Evolutionary conservation across 2,888 invertebrate genomes (phyloP).

Genomic region (Drosophila tanythrix): DNA sequence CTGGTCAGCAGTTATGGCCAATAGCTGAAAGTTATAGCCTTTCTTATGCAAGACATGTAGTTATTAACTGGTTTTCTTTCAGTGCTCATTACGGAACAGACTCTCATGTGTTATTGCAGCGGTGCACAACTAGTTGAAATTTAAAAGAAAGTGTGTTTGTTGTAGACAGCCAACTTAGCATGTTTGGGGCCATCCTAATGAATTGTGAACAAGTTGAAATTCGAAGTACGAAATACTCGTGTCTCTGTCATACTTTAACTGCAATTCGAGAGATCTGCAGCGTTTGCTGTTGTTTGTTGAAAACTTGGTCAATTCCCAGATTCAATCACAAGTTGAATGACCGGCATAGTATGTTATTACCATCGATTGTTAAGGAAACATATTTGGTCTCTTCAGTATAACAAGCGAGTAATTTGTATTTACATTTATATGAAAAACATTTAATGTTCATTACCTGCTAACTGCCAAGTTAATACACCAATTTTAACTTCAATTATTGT

Average conservation of each 20-base stretch:
- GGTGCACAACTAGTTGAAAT: constrained; percentile 60
- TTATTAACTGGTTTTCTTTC: constrained; percentile 68
- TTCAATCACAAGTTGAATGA: constrained; percentile 67
- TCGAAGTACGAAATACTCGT: constrained; percentile 20
- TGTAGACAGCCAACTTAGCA: constrained; percentile 13
- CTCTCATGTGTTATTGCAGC: constrained; percentile 20
- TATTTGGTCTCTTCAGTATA: constrained; percentile 10
- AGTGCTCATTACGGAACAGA: constrained; percentile 21
- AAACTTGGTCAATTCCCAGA: constrained; percentile 60
- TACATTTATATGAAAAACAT: not conserved
- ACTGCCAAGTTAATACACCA: not conserved
- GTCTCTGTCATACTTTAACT: constrained; percentile 22
- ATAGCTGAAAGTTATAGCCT: constrained; percentile 36
- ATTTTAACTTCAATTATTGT: not conserved
- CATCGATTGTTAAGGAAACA: constrained; percentile 29
- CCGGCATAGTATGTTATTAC: constrained; percentile 40
- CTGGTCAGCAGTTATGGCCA: constrained; percentile 12
- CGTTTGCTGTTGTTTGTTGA: constrained; percentile 20
- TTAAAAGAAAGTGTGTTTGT: constrained; percentile 71
- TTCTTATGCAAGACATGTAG: constrained; percentile 48
- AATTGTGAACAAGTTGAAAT: constrained; percentile 55
- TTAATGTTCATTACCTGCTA: not conserved
- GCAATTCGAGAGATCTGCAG: constrained; percentile 7
- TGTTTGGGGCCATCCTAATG: constrained; percentile 38
- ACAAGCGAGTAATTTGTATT: constrained; percentile 11